Conservation (phyloP, 2,888 invertebrate species). For the Cyrtodaria siliqua region DNA sequence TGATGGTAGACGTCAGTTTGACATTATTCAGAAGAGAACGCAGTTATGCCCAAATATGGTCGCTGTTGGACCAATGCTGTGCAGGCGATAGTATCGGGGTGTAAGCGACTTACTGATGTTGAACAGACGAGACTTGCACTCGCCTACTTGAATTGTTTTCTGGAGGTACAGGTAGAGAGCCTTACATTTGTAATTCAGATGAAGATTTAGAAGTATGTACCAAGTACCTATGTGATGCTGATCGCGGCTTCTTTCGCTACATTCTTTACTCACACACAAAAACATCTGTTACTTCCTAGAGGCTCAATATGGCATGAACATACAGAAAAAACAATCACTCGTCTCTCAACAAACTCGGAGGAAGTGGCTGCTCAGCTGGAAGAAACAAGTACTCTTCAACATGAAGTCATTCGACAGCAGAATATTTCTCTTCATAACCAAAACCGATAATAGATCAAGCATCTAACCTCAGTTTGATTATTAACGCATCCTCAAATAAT, state of each 20-base stretch:
- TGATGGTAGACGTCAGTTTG: conserved; percentile 75
- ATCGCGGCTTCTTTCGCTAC: conserved; percentile 88
- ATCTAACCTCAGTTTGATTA: conserved; percentile 77
- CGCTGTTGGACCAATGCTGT: conserved; percentile 89
- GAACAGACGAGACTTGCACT: conserved; percentile 89
- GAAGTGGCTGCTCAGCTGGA: conserved; percentile 87
- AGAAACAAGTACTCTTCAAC: conserved; percentile 86
- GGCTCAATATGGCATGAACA: conserved; percentile 89
- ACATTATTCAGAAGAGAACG: conserved; percentile 84
- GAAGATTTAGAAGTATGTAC: conserved; percentile 86
- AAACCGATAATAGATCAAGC: conserved; percentile 82
- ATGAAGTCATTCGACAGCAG: conserved; percentile 87
- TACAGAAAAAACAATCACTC: conserved; percentile 88
- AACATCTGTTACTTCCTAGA: conserved; percentile 90
- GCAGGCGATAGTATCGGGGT: conserved; percentile 85
- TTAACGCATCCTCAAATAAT: conserved; percentile 80
- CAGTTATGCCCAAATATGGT: conserved; percentile 88
- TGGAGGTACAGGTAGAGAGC: conserved; percentile 88
- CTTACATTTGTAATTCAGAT: conserved; percentile 76
- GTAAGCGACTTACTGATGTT: conserved; percentile 88
- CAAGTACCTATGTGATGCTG: conserved; percentile 88
- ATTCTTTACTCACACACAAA: conserved; percentile 90
- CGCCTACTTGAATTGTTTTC: conserved; percentile 89
- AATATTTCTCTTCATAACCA: conserved; percentile 85
- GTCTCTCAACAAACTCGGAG: conserved; percentile 87